Base-by-base conservation (phyloP, 2,797 vertebrate genomes). In the Pseudochirops corinnae region DNA sequence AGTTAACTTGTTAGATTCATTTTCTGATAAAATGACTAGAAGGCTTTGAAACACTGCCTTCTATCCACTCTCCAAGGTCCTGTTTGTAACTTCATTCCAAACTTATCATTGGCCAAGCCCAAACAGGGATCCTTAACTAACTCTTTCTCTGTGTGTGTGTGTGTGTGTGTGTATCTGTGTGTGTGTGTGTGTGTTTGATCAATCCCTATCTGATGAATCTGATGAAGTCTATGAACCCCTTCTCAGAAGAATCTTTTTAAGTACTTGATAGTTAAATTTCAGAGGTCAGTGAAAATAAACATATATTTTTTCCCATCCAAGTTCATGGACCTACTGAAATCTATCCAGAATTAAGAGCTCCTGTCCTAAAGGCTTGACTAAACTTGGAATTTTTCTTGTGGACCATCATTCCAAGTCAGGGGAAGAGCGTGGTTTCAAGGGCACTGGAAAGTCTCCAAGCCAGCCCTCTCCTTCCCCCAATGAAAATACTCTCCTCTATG, bases 21-120 rank as follows among this genome's bases (percentile, higher is more conserved):
- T 93, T 60, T 67, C 92, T 67, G 46, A 52, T 58, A n/a, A 31
- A 93, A 93, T 93, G 57, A 91, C 50, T 91, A 33, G 13, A 55
- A 26, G 90, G 52, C 1, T 53, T 16, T 7, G 53, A 91, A 91
- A 91, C 31, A 55, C 9, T 55, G 4, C 52, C 52, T 91, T 33
- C 29, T 55, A 14, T 55, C 50, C 29, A 55, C 4, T 55, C 29
- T 55, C 90, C 90, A 46, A 46, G 74, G 74, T 82, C 9, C 39
- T 82, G 39, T 0, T 82, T 82, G 39, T 82, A 82, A 82, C 39
- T 82, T 82, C n/a, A 24, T 39, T 24, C 67, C 18, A 46, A n/a
- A 46, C 7, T 82, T n/a, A 39, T 82, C 18, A 24, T 46, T n/a
- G 67, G n/a, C n/a, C n/a, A 39, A 74, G 31, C 31, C 31, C 31